phyloP scores from a whole-genome alignment of 2,113 vertebrate genomes.

The Halcyon malimbica region DNA sequence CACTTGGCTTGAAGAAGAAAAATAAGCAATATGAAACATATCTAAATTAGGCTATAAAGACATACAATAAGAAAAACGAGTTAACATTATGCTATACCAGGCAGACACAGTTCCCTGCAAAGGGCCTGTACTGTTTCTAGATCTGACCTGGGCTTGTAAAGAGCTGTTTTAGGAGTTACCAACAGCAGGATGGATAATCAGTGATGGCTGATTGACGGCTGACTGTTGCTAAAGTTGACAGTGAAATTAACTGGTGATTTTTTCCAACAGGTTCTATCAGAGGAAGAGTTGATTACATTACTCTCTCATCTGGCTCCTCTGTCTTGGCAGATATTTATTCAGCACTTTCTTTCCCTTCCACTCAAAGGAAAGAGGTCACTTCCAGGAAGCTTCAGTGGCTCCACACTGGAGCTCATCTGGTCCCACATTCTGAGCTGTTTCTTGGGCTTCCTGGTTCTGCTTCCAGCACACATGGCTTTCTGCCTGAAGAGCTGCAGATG shows the following conservation, averaged over 20 bases:
- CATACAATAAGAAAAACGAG: neutral
- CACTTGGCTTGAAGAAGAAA: neutral
- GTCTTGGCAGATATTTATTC: neutral
- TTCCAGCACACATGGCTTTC: neutral
- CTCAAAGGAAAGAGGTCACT: neutral
- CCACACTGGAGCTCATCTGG: fast-evolving
- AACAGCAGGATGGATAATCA: neutral
- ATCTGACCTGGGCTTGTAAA: neutral
- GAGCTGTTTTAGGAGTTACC: neutral
- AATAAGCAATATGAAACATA: neutral
- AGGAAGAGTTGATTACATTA: neutral
- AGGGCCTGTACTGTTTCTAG: neutral
- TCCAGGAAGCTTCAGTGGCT: neutral
- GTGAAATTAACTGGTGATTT: neutral
- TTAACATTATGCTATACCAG: neutral
- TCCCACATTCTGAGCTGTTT: neutral
- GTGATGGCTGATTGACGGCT: neutral
- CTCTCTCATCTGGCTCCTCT: neutral
- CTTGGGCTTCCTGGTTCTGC: neutral
- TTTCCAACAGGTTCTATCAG: neutral
- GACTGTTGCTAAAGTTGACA: neutral
- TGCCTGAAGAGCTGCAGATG: neutral
- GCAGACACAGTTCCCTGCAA: neutral
- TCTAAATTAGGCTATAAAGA: neutral
- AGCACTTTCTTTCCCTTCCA: neutral